These are phyloP conservation scores for Manis pentadactyla DNA, from an alignment of 2,797 vertebrate species.

Conservation along the genomic window DNA sequence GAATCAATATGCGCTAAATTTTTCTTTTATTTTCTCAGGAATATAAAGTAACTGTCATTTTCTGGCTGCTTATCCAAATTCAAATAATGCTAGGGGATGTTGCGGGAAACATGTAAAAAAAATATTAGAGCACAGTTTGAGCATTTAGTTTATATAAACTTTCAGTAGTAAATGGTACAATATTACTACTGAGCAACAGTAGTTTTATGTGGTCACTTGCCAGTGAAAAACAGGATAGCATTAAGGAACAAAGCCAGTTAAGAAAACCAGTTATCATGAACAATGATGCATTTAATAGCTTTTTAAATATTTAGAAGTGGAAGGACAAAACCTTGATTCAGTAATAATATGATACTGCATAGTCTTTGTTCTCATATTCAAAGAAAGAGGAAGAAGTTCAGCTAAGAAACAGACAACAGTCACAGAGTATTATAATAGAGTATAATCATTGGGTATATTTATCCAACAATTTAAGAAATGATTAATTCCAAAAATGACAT, in stretches of 20 bases:
- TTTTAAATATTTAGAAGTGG: slow-evolving; percentile 45
- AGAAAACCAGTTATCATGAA: too few relatives aligned
- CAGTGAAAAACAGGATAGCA: background rate
- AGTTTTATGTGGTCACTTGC: too few relatives aligned
- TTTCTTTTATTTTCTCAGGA: too few relatives aligned
- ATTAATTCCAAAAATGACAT: background rate
- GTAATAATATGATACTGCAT: background rate
- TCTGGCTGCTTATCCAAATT: too few relatives aligned
- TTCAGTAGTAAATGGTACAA: too few relatives aligned
- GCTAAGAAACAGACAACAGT: slow-evolving; percentile 18
- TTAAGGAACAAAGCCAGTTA: background rate
- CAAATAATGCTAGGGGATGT: too few relatives aligned
- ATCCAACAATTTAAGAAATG: slow-evolving; percentile 8
- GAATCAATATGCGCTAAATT: too few relatives aligned
- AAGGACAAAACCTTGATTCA: background rate
- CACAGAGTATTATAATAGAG: slow-evolving; percentile 13
- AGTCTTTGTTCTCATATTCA: slow-evolving; percentile 49
- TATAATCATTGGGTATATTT: background rate
- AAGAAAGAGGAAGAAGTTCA: slow-evolving; percentile 13
- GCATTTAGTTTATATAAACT: background rate
- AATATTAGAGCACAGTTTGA: too few relatives aligned
- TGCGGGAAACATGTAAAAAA: background rate
- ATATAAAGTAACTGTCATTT: too few relatives aligned
- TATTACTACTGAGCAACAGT: too few relatives aligned
- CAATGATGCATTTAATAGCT: background rate